These are phyloP conservation scores for Masticophis lateralis DNA, from an alignment of 2,797 vertebrate species.

Conservation along the genomic window DNA sequence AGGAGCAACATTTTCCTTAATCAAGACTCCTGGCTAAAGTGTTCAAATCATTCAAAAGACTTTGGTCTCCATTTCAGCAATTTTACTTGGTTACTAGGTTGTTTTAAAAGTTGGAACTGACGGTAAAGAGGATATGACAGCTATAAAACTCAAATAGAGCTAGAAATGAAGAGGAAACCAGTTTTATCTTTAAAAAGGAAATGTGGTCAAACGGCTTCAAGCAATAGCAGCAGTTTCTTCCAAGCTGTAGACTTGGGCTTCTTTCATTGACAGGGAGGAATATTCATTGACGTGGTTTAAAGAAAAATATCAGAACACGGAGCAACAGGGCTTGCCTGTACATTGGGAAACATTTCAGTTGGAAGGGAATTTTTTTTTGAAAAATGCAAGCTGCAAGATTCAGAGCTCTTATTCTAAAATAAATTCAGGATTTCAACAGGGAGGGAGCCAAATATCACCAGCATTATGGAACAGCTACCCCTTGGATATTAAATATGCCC, in stretches of 20 bases:
- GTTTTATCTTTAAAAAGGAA: constrained; percentile 82
- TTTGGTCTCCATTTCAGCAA: background rate
- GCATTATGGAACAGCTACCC: background rate
- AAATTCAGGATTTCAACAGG: background rate
- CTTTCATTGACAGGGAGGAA: constrained; percentile 46
- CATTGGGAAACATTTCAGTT: background rate
- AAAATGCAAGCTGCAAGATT: background rate
- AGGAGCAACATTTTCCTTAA: background rate
- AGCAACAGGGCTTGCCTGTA: constrained; percentile 1
- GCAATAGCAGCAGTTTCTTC: constrained; percentile 71
- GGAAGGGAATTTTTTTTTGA: background rate
- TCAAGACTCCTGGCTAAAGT: background rate
- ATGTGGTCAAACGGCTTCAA: constrained; percentile 87
- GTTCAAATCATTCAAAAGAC: background rate
- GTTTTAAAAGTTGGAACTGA: constrained; percentile 1
- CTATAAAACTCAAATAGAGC: constrained; percentile 32
- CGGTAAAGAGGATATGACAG: background rate
- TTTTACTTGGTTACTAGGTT: background rate
- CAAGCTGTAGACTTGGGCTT: constrained; percentile 57
- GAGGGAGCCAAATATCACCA: background rate
- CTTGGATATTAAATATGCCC: background rate
- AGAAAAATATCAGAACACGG: constrained; percentile 33
- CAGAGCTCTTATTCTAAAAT: background rate
- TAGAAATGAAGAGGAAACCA: constrained; percentile 53
- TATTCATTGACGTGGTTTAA: constrained; percentile 31